Evolutionary conservation across 2,797 vertebrate species (phyloP), one percentile per base, ranked within the genome.

Genomic region (Chanos chanos): DNA sequence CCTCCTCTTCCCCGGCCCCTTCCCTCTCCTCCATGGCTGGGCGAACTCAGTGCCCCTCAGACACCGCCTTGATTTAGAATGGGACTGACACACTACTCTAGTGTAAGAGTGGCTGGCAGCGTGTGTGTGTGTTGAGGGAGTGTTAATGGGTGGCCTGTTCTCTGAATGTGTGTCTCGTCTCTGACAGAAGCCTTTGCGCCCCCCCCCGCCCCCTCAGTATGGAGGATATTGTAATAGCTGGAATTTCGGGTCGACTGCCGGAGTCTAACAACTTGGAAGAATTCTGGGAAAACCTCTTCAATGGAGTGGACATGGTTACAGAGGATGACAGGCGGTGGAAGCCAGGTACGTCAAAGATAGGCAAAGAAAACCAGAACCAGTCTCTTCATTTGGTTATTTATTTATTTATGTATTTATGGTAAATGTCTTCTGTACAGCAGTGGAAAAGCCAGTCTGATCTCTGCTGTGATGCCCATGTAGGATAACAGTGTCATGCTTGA

Each of bases 201-300:
- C 59, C 63, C 48, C n/a, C n/a, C n/a, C n/a, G n/a, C n/a, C n/a
- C n/a, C n/a, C n/a, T n/a, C n/a, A n/a, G n/a, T n/a, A 98, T 98
- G 95, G 94, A 97, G 61, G 96, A 99, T 25, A 90, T 99, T 12
- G 95, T 99, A 63, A 89, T 99, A 56, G 91, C 94, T 19, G 96
- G 97, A 53, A 94, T 99, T 76, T 92, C 97, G 0, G 97, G 93
- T 68, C 92, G 89, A 48, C 87, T 92, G 82, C 97, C 83, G 4
- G 97, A 96, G 83, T 96, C 96, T 0, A 83, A 92, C 56, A 96
- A 95, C 81, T 73, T 99, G 77, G 82, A 96, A 66, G 94, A 99
- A 77, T 99, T 99, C 84, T 99, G 97, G 97, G 91, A 92, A 47
- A 99, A 99, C 77, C 90, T 99, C 71, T 83, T 96, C 28, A 90